These are phyloP conservation scores for Cataglyphis hispanica DNA, from an alignment of 1,140 invertebrate species.

Conservation along the genomic window DNA sequence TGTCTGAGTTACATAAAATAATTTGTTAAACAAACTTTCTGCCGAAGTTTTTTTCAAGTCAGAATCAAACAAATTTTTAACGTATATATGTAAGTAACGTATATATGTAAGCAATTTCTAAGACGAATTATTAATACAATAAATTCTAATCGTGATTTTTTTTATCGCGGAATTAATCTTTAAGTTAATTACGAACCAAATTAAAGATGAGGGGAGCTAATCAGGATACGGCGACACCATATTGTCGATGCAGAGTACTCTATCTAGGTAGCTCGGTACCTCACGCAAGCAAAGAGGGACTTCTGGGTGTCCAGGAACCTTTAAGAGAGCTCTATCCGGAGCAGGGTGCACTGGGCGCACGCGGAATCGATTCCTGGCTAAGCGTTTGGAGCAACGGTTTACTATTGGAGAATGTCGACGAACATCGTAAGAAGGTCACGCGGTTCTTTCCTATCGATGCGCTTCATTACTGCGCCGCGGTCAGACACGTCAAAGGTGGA, in stretches of 20 bases:
- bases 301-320: conserved; percentile 99
- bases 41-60: too few relatives aligned
- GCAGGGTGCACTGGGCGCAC: conserved; percentile 93
- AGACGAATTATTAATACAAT: not conserved
- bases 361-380: conserved; percentile 98
- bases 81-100: not conserved
- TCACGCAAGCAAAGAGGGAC: conserved; percentile 98
- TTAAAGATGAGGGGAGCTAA: conserved; percentile 82
- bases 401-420: conserved; percentile 98
- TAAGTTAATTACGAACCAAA: not conserved
- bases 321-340: conserved; percentile 98
- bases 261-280: conserved; percentile 99
- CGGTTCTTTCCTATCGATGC: conserved; percentile 99
- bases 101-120: not conserved
- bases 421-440: conserved; percentile 97
- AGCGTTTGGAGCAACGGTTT: conserved; percentile 99
- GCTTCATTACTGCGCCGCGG: conserved; percentile 98
- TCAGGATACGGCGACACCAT: conserved; percentile 91
- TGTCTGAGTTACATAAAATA: not conserved
- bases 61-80: not conserved
- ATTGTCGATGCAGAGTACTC: conserved; percentile 98
- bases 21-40: not conserved
- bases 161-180: not conserved
- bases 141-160: not conserved
- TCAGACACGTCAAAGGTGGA: conserved; percentile 92